Evolutionary conservation across 2,797 vertebrate species (phyloP).

Genomic region (Halcyon smyrnensis): DNA sequence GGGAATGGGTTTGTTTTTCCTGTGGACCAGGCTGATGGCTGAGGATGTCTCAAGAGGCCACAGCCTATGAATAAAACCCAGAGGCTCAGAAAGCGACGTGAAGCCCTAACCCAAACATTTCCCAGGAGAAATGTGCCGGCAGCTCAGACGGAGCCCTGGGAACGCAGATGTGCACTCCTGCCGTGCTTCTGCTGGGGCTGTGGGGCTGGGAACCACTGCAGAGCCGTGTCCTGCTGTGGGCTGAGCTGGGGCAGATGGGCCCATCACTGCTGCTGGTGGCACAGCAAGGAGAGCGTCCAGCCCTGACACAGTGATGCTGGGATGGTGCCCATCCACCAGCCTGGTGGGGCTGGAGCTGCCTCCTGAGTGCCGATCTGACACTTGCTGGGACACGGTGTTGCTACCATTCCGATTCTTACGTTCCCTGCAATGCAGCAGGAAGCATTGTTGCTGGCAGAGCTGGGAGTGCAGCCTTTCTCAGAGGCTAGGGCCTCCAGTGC

Average conservation of each 20-base stretch:
- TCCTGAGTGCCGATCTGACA: accelerated
- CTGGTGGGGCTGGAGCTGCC: background rate
- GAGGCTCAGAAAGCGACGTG: background rate
- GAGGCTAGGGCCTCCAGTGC: background rate
- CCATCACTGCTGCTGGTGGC: background rate
- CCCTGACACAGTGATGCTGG: background rate
- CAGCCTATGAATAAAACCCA: constrained; percentile 23
- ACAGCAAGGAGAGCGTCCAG: background rate
- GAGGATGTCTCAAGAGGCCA: constrained; percentile 72
- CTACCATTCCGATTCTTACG: accelerated
- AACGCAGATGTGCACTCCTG: constrained; percentile 68
- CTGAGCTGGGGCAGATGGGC: accelerated
- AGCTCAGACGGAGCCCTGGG: constrained; percentile 23
- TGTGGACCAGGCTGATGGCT: background rate
- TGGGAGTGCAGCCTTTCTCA: background rate
- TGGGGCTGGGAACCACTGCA: constrained; percentile 25
- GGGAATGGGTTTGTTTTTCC: constrained; percentile 20
- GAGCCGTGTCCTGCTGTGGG: background rate
- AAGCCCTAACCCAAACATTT: constrained; percentile 43
- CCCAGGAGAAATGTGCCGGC: constrained; percentile 33
- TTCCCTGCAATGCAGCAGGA: background rate
- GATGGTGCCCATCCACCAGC: background rate
- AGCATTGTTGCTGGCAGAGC: background rate
- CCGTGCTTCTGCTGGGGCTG: background rate
- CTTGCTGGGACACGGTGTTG: background rate